Base-by-base conservation (phyloP, 2,888 invertebrate species). In the Eurois occulta region DNA sequence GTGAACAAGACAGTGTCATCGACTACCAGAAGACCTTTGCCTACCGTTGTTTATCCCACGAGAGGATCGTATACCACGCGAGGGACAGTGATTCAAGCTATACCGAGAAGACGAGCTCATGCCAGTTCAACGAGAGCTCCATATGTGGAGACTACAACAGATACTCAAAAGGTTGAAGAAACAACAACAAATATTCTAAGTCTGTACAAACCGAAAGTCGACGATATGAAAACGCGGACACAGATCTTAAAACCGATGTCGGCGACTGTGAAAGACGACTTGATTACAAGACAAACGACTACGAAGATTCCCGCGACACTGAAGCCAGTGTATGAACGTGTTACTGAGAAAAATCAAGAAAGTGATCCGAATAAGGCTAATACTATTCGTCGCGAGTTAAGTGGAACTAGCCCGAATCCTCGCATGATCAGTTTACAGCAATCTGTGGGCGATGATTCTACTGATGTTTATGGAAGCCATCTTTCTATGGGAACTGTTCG, bases 391-490 rank as follows among this genome's bases (percentile, higher is more conserved):
- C 95, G 98, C 62, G 97, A 98, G 88, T 92, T 98, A 52, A 94
- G 97, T 70, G 97, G 97, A 72, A 97, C 97, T n/a, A 94, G 96
- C 67, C 92, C 95, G 0, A 96, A 97, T 80, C 97, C 97, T 73
- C 97, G 97, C 81, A 96, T 97, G 94, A 91, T 97, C 35, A 97
- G 93, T 60, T 90, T 97, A 18, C 97, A 97, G 86, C 98, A 98
- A 90, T 97, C 97, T 0, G 94, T 96, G 35, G 97, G 97, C 21
- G 97, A 97, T 86, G 98, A 98, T 90, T 97, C 97, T 7, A 97
- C 97, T 3, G 98, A 98, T 88, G 97, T 98, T 1, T 98, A 98
- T 85, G 98, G 98, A 52, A 97, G 97, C 55, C 97, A 98, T 41
- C 93, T 97, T 24, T 97, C 97, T 0, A 97, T 97, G 32, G 97